Conservation (phyloP, 1,140 invertebrate species). For the Popillia japonica region DNA sequence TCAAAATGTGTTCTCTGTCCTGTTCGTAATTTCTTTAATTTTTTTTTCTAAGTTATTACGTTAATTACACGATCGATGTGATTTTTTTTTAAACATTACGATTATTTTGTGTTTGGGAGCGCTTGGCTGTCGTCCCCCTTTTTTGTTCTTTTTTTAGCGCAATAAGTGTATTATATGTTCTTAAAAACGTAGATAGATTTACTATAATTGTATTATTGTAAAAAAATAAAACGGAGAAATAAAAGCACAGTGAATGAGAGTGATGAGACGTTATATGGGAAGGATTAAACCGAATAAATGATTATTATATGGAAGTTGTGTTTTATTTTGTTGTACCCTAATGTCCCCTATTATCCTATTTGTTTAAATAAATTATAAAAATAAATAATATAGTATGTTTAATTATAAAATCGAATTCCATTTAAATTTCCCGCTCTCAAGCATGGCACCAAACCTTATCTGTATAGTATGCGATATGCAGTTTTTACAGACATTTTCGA, state of each 20-base stretch:
- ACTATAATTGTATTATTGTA: conserved; percentile 30
- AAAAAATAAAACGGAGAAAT: conserved; percentile 14
- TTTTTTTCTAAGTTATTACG: not conserved
- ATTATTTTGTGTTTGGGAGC: conserved; percentile 19
- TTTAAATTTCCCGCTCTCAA: no score
- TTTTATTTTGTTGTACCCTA: not conserved
- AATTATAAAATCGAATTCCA: no score
- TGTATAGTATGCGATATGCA: no score
- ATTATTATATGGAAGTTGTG: not conserved
- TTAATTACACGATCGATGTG: not conserved
- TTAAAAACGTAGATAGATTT: conserved; percentile 14
- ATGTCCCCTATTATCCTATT: no score
- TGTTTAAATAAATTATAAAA: no score
- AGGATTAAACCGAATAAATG: conserved; percentile 4
- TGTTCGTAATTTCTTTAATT: not conserved
- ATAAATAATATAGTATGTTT: no score
- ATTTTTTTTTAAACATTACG: not conserved
- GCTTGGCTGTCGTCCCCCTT: conserved; percentile 20
- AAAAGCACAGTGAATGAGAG: conserved; percentile 26
- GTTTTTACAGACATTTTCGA: no score
- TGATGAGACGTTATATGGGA: not conserved
- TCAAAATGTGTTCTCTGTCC: conserved; percentile 9
- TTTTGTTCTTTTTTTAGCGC: conserved; percentile 10
- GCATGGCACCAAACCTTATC: no score
- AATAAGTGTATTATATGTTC: conserved; percentile 32